Conservation (phyloP, 2,888 invertebrate genomes). For the Dasypolia templi region DNA sequence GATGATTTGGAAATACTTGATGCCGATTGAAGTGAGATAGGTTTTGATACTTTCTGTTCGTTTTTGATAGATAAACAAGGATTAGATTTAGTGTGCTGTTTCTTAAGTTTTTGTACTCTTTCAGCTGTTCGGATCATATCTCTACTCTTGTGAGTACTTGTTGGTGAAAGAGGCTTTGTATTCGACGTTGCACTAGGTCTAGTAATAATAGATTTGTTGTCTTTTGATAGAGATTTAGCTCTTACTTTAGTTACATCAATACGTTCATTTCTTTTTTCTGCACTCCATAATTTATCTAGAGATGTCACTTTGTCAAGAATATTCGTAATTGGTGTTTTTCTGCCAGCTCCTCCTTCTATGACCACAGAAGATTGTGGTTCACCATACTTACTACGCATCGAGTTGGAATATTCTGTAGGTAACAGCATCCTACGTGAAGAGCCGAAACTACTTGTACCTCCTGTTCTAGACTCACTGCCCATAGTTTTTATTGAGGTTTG, state of each 20-base stretch:
- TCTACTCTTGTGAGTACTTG: slow-evolving; percentile 82
- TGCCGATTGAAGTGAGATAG: slow-evolving; percentile 70
- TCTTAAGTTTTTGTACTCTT: slow-evolving; percentile 85
- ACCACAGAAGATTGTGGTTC: slow-evolving; percentile 77
- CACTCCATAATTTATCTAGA: slow-evolving; percentile 90
- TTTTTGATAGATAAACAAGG: slow-evolving; percentile 76
- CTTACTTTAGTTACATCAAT: slow-evolving; percentile 81
- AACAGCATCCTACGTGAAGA: slow-evolving; percentile 85
- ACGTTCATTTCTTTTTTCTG: slow-evolving; percentile 87
- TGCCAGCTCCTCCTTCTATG: slow-evolving; percentile 87
- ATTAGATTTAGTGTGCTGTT: slow-evolving; percentile 79
- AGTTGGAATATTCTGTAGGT: slow-evolving; percentile 84
- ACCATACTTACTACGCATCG: slow-evolving; percentile 75
- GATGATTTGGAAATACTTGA: slow-evolving; percentile 81
- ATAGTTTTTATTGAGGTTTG: slow-evolving; percentile 70
- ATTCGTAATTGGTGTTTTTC: slow-evolving; percentile 87
- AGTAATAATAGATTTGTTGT: slow-evolving; percentile 63
- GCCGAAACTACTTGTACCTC: slow-evolving; percentile 86
- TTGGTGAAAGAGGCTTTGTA: slow-evolving; percentile 69
- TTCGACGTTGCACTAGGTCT: slow-evolving; percentile 58
- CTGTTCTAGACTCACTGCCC: slow-evolving; percentile 69
- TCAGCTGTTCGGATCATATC: slow-evolving; percentile 88
- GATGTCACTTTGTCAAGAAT: slow-evolving; percentile 88
- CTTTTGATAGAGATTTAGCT: slow-evolving; percentile 73
- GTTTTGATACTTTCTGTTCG: slow-evolving; percentile 72